Evolutionary conservation across 2,113 vertebrate genomes (phyloP).

Genomic region (Chaetura pelagica): DNA sequence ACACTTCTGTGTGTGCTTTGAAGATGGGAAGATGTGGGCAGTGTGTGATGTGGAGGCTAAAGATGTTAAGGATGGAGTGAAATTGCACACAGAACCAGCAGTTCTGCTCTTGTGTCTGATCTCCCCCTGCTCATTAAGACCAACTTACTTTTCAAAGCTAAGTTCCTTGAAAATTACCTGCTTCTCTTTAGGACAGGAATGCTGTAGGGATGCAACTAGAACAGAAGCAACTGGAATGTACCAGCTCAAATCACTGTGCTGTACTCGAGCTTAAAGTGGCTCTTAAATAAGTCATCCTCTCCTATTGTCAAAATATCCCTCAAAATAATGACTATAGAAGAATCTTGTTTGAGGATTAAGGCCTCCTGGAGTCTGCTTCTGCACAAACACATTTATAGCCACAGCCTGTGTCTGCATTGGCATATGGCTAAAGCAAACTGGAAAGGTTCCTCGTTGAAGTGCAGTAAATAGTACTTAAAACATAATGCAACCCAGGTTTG

Average conservation of each 20-base stretch:
- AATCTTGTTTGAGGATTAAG: background rate
- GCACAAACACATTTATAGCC: background rate
- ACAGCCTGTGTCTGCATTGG: background rate
- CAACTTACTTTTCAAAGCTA: no score
- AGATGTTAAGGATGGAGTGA: background rate
- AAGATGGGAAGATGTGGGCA: background rate
- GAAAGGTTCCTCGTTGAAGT: background rate
- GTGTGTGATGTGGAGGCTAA: background rate
- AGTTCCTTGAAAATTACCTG: background rate
- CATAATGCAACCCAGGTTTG: constrained; percentile 24
- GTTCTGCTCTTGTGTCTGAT: background rate
- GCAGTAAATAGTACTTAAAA: background rate
- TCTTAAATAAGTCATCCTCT: background rate
- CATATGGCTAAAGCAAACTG: background rate
- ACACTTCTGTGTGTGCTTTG: fast-evolving
- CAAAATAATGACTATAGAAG: background rate
- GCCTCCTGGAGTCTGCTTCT: background rate
- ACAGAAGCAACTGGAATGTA: background rate
- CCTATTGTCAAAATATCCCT: constrained; percentile 23
- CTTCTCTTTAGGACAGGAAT: background rate
- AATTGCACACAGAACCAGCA: background rate
- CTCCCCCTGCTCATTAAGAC: background rate
- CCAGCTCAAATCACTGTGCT: background rate
- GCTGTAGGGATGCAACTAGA: background rate
- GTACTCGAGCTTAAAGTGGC: background rate